Evolutionary conservation across 2,113 vertebrate species (phyloP).

Genomic region (Melanerpes aurifrons): DNA sequence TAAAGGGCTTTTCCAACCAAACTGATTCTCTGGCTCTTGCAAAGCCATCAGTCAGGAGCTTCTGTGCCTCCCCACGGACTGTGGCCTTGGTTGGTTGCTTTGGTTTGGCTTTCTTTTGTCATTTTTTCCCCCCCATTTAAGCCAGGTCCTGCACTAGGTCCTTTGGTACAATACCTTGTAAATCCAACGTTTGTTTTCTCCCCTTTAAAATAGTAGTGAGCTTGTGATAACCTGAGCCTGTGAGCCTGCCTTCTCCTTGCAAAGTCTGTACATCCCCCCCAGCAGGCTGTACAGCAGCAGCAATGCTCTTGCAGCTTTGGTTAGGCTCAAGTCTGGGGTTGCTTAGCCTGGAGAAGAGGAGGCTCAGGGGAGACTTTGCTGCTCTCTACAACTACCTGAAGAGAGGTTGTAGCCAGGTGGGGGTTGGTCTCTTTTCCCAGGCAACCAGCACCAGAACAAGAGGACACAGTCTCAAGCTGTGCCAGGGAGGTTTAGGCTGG

Average conservation of each 20-base stretch:
- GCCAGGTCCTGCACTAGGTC: not conserved
- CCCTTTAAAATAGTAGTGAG: not conserved
- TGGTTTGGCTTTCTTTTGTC: not conserved
- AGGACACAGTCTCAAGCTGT: too few species aligned
- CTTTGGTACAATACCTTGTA: not conserved
- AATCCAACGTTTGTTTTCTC: not conserved
- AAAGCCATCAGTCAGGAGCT: too few species aligned
- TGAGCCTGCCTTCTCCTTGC: not conserved
- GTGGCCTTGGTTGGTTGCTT: too few species aligned
- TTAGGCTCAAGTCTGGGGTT: not conserved
- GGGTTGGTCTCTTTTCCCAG: too few species aligned
- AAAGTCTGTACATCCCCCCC: not conserved
- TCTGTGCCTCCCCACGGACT: not conserved
- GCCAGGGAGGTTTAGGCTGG: too few species aligned
- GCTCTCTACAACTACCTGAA: too few species aligned
- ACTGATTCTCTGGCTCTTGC: too few species aligned
- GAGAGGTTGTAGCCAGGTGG: too few species aligned
- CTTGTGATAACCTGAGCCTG: not conserved
- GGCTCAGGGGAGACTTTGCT: too few species aligned
- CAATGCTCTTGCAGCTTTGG: accelerated
- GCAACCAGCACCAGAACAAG: too few species aligned
- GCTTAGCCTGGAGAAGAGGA: too few species aligned
- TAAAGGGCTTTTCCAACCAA: too few species aligned
- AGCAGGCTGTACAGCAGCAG: accelerated
- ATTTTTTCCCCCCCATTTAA: not conserved